Evolutionary conservation across 2,888 invertebrate species (phyloP), one percentile per base, ranked within the genome.

Genomic region (Andrena haemorrhoa): DNA sequence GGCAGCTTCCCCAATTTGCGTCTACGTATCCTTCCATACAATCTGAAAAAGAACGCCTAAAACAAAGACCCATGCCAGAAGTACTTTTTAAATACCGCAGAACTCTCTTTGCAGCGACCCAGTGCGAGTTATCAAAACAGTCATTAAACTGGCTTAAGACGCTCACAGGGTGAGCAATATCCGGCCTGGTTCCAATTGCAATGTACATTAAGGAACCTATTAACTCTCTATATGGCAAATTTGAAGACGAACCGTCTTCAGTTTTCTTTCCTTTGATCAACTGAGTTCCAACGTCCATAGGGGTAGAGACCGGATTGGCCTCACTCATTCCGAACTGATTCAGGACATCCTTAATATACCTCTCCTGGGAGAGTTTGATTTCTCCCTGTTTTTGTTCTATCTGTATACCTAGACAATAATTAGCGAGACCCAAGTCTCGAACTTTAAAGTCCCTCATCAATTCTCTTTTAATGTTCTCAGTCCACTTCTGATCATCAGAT

Each of bases 81-180:
- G 49, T 49, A 6, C 49, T n/a, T 6, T 49, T 49, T 16, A 49
- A n/a, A n/a, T 49, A 49, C 49, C 49, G n/a, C 6, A 49, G 49
- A 49, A 49, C 49, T 6, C n/a, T 49, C n/a, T 35, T n/a, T 49
- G n/a, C 49, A n/a, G 49, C 49, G 2, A 49, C 7, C 49, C 49
- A 49, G 8, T 49, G 49, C n/a, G 49, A 49, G 4, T 58, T 1
- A 26, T 58, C 56, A 58, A 58, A 58, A 12, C 56, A 23, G 12
- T 58, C 56, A 58, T 58, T 58, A 58, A 29, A 58, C 5, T 58
- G 56, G 12, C 29, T 58, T 29, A 58, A 58, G 5, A 26, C 26
- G 29, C 56, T 58, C 56, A 58, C 26, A 26, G 23, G 10, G 3
- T 58, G 56, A 26, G 56, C 56, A 58, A 58, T 29, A 29, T 29